phyloP scores from a whole-genome alignment of 2,113 vertebrate genomes.

The Urocitellus parryii region DNA sequence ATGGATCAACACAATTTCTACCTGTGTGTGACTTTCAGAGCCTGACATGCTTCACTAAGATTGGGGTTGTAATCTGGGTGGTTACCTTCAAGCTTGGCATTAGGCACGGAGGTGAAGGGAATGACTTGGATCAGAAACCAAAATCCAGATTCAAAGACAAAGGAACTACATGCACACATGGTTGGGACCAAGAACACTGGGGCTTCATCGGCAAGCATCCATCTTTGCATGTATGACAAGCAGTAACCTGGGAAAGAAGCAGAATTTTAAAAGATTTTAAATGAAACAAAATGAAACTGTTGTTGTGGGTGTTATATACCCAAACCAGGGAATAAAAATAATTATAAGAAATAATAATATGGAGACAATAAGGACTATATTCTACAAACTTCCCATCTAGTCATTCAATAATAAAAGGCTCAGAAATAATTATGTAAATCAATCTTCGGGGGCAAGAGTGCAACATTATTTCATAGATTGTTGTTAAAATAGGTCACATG shows the following conservation, averaged over 20 bases:
- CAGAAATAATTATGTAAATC: not conserved
- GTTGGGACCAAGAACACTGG: not conserved
- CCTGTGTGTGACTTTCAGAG: not conserved
- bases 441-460: not conserved
- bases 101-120: not conserved
- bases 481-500: not conserved
- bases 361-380: not conserved
- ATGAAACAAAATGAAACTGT: not conserved
- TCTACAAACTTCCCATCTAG: not conserved
- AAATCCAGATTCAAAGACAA: not conserved
- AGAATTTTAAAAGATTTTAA: not conserved
- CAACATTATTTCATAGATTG: not conserved
- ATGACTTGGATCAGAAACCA: not conserved
- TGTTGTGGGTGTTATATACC: not conserved
- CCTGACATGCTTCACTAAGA: not conserved
- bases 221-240: not conserved
- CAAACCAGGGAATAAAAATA: not conserved
- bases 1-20: not conserved
- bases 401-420: not conserved
- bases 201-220: not conserved
- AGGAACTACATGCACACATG: not conserved
- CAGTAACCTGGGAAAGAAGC: not conserved
- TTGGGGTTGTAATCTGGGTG: not conserved
- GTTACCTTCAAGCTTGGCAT: not conserved
- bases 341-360: not conserved